Evolutionary conservation across 2,797 vertebrate genomes (phyloP).

Genomic region (Poeciliopsis infans): DNA sequence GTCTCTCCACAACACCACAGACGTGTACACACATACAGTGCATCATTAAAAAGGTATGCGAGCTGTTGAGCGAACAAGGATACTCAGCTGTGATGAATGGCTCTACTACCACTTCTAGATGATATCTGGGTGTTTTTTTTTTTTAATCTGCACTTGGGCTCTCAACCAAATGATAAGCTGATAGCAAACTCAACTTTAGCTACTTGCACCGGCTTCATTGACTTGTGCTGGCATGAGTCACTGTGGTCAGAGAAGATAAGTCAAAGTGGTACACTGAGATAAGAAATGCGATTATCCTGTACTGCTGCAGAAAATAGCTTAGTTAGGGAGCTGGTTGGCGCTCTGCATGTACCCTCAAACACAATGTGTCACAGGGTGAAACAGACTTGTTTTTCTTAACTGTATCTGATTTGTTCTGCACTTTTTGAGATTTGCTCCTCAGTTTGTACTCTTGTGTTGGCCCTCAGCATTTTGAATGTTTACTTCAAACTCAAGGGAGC

Average conservation of each 20-base stretch:
- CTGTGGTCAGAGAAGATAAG: slow-evolving; percentile 41
- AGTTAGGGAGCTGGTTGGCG: slow-evolving; percentile 34
- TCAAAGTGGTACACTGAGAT: slow-evolving; percentile 41
- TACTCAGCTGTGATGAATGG: slow-evolving; percentile 61
- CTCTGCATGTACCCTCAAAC: slow-evolving; percentile 18
- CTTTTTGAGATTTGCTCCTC: slow-evolving; percentile 56
- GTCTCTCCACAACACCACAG: slow-evolving; percentile 37
- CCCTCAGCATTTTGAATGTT: slow-evolving; percentile 59
- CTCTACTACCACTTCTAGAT: slow-evolving; percentile 50
- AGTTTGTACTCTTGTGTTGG: slow-evolving; percentile 55
- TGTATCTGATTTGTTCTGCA: slow-evolving; percentile 49
- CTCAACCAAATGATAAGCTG: slow-evolving; percentile 34
- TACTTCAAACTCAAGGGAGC: slow-evolving; percentile 43
- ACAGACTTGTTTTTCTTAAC: slow-evolving; percentile 38
- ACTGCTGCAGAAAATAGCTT: slow-evolving; percentile 29
- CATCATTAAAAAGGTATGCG: slow-evolving; percentile 64
- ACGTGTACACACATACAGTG: slow-evolving; percentile 21
- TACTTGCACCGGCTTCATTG: slow-evolving; percentile 28
- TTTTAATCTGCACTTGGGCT: slow-evolving; percentile 45
- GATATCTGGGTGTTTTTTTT: slow-evolving; percentile 50
- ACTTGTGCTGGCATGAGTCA: slow-evolving; percentile 30
- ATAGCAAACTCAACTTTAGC: slow-evolving; percentile 45
- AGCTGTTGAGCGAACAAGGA: slow-evolving; percentile 30
- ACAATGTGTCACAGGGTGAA: slow-evolving; percentile 18
- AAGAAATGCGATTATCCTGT: slow-evolving; percentile 36